phyloP scores from a whole-genome alignment of 2,888 invertebrate species.

The Corbicula japonica region DNA sequence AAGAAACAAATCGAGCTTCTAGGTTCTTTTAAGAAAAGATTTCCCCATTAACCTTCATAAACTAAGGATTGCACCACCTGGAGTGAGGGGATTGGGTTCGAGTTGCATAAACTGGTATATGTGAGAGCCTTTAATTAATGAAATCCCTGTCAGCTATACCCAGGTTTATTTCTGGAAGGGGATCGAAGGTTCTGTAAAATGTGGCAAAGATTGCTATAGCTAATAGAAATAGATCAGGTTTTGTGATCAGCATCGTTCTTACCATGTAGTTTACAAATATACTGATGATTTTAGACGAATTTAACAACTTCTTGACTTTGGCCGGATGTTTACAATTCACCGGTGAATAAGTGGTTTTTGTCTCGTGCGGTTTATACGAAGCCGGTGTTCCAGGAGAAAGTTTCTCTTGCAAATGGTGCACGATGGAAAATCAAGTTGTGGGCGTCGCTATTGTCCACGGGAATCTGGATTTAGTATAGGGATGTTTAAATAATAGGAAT shows the following conservation, averaged over 20 bases:
- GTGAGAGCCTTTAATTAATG: not conserved
- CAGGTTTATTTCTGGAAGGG: too few species aligned
- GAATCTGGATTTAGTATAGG: slow-evolving; percentile 3
- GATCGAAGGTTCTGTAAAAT: too few species aligned
- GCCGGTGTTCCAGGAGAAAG: slow-evolving; percentile 11
- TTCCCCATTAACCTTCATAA: too few species aligned
- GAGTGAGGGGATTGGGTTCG: too few species aligned
- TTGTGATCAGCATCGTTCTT: not conserved
- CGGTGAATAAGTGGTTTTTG: slow-evolving; percentile 7
- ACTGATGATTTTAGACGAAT: not conserved
- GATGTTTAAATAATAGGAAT: not conserved
- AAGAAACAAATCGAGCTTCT: too few species aligned
- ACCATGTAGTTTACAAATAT: not conserved
- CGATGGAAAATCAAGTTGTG: not conserved
- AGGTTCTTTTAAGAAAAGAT: too few species aligned
- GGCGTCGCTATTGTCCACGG: not conserved
- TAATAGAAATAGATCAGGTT: not conserved
- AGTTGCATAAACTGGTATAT: too few species aligned
- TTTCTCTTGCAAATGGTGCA: not conserved
- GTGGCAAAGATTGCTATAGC: not conserved
- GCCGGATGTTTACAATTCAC: not conserved
- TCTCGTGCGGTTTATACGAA: slow-evolving; percentile 7
- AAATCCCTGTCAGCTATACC: slow-evolving; percentile 12
- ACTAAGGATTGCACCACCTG: slow-evolving; percentile 6
- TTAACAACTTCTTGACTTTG: not conserved